These are phyloP conservation scores for Megalops cyprinoides DNA, from an alignment of 2,797 vertebrate species.

Conservation along the genomic window DNA sequence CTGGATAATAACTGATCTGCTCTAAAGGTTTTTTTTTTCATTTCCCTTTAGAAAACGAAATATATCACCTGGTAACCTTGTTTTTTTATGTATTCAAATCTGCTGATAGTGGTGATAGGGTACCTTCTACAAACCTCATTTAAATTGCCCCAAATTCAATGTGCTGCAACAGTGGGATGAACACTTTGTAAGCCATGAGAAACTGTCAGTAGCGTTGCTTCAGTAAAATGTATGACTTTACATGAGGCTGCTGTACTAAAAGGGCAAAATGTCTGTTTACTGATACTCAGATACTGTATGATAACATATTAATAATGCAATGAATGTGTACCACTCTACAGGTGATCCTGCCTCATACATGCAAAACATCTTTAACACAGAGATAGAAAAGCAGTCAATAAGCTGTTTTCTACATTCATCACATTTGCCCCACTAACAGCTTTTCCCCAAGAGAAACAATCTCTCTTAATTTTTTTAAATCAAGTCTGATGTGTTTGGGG, in stretches of 20 bases:
- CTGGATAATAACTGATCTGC: constrained; percentile 2
- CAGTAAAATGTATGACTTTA: not conserved
- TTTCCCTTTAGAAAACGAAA: constrained; percentile 10
- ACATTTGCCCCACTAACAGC: not conserved
- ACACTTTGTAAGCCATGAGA: not conserved
- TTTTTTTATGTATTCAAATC: not conserved
- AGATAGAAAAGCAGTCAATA: not conserved
- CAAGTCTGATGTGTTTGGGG: too few species aligned
- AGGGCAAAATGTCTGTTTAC: not conserved
- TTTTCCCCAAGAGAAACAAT: not conserved
- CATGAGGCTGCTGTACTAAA: not conserved
- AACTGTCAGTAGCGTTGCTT: not conserved
- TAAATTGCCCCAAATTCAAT: not conserved
- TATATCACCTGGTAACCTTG: not conserved
- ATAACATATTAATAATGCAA: not conserved
- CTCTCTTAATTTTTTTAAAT: not conserved
- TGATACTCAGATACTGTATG: not conserved
- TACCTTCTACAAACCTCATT: not conserved
- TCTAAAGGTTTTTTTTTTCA: constrained; percentile 6
- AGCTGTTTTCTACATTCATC: not conserved
- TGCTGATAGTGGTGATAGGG: not conserved
- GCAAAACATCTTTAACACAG: not conserved
- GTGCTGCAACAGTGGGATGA: not conserved
- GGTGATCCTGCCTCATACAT: not conserved
- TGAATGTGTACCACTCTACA: not conserved